Base-by-base conservation (phyloP, 2,113 vertebrate species). In the Zosterops hypoxanthus region DNA sequence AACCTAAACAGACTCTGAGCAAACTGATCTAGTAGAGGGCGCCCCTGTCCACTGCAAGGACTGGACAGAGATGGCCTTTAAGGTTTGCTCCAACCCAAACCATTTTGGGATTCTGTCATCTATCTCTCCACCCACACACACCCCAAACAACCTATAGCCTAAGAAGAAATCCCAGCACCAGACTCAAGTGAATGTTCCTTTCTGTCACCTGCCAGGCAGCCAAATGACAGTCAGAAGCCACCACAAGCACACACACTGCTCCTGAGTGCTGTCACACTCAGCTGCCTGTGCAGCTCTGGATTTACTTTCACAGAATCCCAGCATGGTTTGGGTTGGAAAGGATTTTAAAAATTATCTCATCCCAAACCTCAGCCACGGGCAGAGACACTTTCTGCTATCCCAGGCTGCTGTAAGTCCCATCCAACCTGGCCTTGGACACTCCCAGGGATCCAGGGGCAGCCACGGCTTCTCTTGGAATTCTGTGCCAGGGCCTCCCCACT, bases 401-500 rank as follows among this genome's bases (percentile, higher is more conserved):
- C 46, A 68, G 9, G 11, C 0, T 14, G 69, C 60, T 82, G 46
- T 46, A 52, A 53, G 36, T 26, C 1, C 33, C 0, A 0, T 73
- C 50, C 60, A 66, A 0, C 28, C 53, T 14, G 23, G 24, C 28
- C 19, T 24, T 29, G 22, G 4, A 8, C 60, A 65, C 12, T 36
- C 11, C 8, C 68, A 66, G 52, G 36, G 44, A 72, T 44, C 73
- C 73, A 61, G 68, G 26, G 7, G n/a, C 52, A 73, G n/a, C 16
- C 70, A 60, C n/a, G 61, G 47, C 11, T 47, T 31, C 39, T 19
- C 46, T 29, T 16, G 33, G 16, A 10, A 75, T 0, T 12, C 55
- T 61, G 29, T 31, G 39, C n/a, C 53, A 61, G 24, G 7, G 24
- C 20, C n/a, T 76, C 2, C 0, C 11, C 29, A 82, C 5, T 17